Percentiles rank a stretch among this genome's conserved stretches.
Evolutionary conservation across 2,888 invertebrate genomes (phyloP).

Genomic region (Cephus runcator): DNA sequence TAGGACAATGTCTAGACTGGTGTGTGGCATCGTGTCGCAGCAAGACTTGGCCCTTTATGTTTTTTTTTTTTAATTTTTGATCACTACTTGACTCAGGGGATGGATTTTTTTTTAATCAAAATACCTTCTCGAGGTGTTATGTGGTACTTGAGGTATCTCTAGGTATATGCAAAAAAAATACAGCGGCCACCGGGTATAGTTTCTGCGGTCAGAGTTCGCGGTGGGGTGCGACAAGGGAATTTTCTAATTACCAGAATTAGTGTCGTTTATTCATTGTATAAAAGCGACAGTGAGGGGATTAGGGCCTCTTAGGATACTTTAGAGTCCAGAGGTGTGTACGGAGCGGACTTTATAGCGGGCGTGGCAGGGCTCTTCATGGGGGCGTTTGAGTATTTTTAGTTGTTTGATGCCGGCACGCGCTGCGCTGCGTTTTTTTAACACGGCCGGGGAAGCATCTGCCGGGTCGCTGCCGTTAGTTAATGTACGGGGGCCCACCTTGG

Average conservation of each 20-base stretch:
- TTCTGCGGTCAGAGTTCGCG: background rate
- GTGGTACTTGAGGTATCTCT: no score
- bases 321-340: constrained; percentile 27
- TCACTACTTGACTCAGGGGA: background rate
- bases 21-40: no score
- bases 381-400: constrained; percentile 59
- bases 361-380: constrained; percentile 51
- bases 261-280: constrained; percentile 31
- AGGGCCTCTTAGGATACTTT: constrained; percentile 32
- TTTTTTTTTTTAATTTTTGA: no score
- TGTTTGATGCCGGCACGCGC: constrained; percentile 47
- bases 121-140: constrained; percentile 9
- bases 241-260: background rate
- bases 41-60: background rate
- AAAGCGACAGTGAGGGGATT: constrained; percentile 29
- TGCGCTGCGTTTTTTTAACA: constrained; percentile 40
- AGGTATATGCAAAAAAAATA: constrained; percentile 1
- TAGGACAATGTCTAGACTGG: constrained; percentile 32
- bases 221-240: background rate
- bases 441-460: constrained; percentile 46
- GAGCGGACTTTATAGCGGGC: constrained; percentile 56
- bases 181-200: background rate
- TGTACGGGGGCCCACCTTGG: constrained; percentile 9
- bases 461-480: constrained; percentile 21
- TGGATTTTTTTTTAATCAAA: background rate